Base-by-base conservation (phyloP, 1,140 invertebrate genomes). In the Nautilus pompilius region DNA sequence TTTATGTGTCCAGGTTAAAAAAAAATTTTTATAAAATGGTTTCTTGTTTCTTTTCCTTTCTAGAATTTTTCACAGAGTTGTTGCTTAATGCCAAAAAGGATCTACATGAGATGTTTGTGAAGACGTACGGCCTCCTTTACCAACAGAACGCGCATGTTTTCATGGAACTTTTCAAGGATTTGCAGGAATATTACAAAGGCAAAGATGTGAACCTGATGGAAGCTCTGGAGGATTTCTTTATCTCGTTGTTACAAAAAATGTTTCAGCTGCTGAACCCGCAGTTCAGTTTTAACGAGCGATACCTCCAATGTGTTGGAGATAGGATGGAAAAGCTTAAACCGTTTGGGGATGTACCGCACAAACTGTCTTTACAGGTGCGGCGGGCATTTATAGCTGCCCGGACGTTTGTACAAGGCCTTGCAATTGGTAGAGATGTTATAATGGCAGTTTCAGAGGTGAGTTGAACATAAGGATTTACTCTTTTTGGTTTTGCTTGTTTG, bases 121-220 rank as follows among this genome's bases (percentile, higher is more conserved):
- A 88, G 72, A 97, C 95, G 1, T 98, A 98, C 83, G 96, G 96
- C 10, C 89, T 93, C 75, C 88, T 97, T 59, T 98, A 99, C 85
- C 90, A 96, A 75, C 90, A 94, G 74, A 95, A 99, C 79, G 87
- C 94, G 3, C 90, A 92, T 76, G 90, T 99, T 20, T 99, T 99
- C 83, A 89, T 89, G 45, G 89, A 95, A 73, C 87, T 99, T 41
- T 99, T 96, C 82, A 88, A 88, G 65, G 89, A 96, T 72, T 84
- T 99, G 66, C 93, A 95, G 76, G 89, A 87, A 68, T 99, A 98
- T 80, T 97, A 96, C 84, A 80, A 78, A 62, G 80, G 80, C 28
- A 85, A 86, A 2, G 88, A 88, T 65, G 87, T 91, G 10, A 89
- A 95, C 78, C 87, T 98, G 13, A 87, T 90, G 34, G 88, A 90